phyloP scores from a whole-genome alignment of 2,888 invertebrate species.

The Cacoxenus indagator region DNA sequence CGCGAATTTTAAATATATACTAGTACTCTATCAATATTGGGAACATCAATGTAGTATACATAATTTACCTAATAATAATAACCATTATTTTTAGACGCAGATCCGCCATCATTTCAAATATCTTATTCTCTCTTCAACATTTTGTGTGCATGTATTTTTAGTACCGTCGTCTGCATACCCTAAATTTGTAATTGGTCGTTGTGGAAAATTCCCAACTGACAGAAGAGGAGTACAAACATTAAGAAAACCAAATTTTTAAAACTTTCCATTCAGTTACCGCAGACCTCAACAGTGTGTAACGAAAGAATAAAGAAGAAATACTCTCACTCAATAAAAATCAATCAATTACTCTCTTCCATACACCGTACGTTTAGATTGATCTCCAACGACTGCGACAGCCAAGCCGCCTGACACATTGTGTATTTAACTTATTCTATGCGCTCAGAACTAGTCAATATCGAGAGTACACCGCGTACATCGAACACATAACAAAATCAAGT shows the following conservation, averaged over 20 bases:
- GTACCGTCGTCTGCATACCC: no score
- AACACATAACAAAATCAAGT: no score
- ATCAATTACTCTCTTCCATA: not conserved
- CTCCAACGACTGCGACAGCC: no score
- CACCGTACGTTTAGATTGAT: not conserved
- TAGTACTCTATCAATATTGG: no score
- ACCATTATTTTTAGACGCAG: no score
- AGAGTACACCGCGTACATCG: no score
- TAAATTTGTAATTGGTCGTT: not conserved
- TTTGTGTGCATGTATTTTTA: no score
- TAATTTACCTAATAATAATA: no score
- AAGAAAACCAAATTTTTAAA: not conserved
- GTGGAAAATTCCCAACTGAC: slow-evolving; percentile 15
- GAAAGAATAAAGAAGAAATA: not conserved
- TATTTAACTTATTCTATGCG: not conserved
- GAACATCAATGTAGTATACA: no score
- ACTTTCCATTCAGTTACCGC: slow-evolving; percentile 1
- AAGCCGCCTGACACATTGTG: not conserved
- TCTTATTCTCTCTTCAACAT: no score
- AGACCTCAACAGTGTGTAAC: not conserved
- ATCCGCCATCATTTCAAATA: no score
- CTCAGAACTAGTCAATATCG: not conserved
- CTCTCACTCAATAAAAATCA: not conserved
- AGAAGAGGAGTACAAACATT: not conserved
- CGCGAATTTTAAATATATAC: no score